Percentiles rank a stretch among this genome's conserved stretches.
These are phyloP conservation scores for Archaeoteleia sp. DNA, from an alignment of 2,888 invertebrate species.

Conservation along the genomic window DNA sequence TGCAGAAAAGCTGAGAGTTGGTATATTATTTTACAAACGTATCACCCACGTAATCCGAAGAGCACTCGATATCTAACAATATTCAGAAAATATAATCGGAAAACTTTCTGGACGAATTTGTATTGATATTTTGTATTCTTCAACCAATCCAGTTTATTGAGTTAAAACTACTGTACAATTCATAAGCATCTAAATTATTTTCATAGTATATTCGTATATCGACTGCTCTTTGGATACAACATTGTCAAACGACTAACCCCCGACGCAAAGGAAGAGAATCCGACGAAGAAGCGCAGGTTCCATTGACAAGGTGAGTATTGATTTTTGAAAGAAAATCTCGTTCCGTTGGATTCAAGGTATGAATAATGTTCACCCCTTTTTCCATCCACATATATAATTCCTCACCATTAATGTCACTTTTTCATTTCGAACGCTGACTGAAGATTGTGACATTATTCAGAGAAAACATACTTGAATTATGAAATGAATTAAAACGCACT, in stretches of 20 bases:
- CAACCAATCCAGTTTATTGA: conserved; percentile 1
- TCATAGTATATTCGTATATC: conserved; percentile 11
- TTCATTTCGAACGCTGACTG: conserved; percentile 29
- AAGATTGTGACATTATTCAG: conserved; percentile 12
- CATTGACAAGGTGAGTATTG: conserved; percentile 1
- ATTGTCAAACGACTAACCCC: background rate
- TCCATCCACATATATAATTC: conserved; percentile 18
- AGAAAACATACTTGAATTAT: conserved; percentile 3
- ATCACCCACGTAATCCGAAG: conserved; percentile 16
- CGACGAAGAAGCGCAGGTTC: background rate
- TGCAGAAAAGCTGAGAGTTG: conserved; percentile 12
- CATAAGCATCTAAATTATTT: conserved; percentile 5
- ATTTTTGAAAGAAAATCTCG: conserved; percentile 10
- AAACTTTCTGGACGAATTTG: background rate
- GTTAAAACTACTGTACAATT: background rate
- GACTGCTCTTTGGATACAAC: conserved; percentile 18
- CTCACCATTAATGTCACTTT: conserved; percentile 29
- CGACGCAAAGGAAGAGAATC: conserved; percentile 10
- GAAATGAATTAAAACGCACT: conserved; percentile 1
- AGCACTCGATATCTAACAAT: conserved; percentile 34
- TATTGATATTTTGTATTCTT: background rate
- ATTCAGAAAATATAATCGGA: conserved; percentile 9
- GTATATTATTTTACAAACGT: conserved; percentile 31
- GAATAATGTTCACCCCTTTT: conserved; percentile 4
- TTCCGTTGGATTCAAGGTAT: conserved; percentile 15